Evolutionary conservation across 2,888 invertebrate species (phyloP).

Genomic region (Lissocephala sabroskyi): DNA sequence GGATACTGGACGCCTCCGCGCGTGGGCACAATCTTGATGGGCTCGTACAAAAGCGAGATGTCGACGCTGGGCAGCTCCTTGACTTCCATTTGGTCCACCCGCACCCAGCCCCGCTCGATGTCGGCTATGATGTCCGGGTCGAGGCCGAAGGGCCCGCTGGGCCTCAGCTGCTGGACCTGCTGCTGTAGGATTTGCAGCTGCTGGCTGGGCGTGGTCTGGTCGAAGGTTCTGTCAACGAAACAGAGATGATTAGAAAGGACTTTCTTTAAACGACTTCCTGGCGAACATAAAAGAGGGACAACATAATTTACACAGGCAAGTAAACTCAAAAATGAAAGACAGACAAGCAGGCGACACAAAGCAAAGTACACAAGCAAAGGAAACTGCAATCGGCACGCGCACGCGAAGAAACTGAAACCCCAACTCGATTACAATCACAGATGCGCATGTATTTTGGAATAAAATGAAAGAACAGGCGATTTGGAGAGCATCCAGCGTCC

Average conservation of each 20-base stretch:
- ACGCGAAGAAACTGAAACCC: slow-evolving; percentile 5
- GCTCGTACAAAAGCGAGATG: slow-evolving; percentile 71
- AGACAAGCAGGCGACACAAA: too few species aligned
- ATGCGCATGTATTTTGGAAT: too few species aligned
- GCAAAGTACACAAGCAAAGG: too few species aligned
- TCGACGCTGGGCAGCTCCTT: slow-evolving; percentile 69
- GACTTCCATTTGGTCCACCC: slow-evolving; percentile 72
- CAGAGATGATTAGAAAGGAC: too few species aligned
- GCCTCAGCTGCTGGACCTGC: slow-evolving; percentile 72
- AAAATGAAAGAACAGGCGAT: too few species aligned
- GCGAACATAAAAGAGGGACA: too few species aligned
- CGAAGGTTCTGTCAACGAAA: slow-evolving; percentile 69
- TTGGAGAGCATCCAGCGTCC: too few species aligned
- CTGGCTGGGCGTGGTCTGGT: slow-evolving; percentile 69
- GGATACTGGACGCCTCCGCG: slow-evolving; percentile 73
- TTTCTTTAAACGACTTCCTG: too few species aligned
- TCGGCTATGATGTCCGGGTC: slow-evolving; percentile 82
- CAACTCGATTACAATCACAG: not conserved
- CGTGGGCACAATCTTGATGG: slow-evolving; percentile 75
- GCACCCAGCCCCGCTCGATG: slow-evolving; percentile 76
- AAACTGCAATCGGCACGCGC: too few species aligned
- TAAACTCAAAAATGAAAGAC: too few species aligned
- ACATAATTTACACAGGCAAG: too few species aligned
- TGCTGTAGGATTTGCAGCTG: slow-evolving; percentile 44
- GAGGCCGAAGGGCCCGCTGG: slow-evolving; percentile 84